These are phyloP conservation scores for Poeciliopsis paucimaculata DNA, from an alignment of 2,797 vertebrate genomes.

Conservation along the genomic window DNA sequence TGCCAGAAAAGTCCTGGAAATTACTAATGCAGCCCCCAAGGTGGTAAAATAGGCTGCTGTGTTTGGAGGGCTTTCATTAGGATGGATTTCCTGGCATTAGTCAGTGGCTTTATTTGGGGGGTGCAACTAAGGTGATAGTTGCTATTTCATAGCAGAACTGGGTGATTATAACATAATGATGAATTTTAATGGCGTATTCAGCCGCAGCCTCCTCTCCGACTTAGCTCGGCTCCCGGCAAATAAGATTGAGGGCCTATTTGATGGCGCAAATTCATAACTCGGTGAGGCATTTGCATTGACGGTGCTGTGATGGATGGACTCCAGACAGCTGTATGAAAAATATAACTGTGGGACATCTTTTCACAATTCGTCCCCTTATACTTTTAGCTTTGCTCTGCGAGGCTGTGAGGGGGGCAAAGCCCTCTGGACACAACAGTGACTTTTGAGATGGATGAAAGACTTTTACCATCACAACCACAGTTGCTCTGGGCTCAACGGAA, in stretches of 20 bases:
- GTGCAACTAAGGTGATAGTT: slow-evolving; percentile 15
- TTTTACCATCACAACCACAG: slow-evolving; percentile 45
- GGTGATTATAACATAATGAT: slow-evolving; percentile 21
- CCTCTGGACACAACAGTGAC: slow-evolving; percentile 42
- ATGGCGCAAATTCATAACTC: slow-evolving; percentile 53
- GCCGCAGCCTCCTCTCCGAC: slow-evolving; percentile 29
- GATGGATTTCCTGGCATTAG: slow-evolving; percentile 15
- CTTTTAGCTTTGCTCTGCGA: slow-evolving; percentile 31
- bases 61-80: slow-evolving; percentile 17
- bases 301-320: slow-evolving; percentile 52
- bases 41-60: slow-evolving; percentile 1
- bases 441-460: slow-evolving; percentile 60
- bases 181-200: slow-evolving; percentile 56
- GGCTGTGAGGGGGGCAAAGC: slow-evolving; percentile 16
- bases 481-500: slow-evolving; percentile 61
- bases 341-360: slow-evolving; percentile 62
- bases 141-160: slow-evolving; percentile 10
- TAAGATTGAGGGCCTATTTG: slow-evolving; percentile 39
- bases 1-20: slow-evolving; percentile 45
- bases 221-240: slow-evolving; percentile 29
- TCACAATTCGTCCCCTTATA: slow-evolving; percentile 47
- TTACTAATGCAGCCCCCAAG: slow-evolving; percentile 23
- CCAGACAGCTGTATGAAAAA: slow-evolving; percentile 41
- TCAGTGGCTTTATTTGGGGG: slow-evolving; percentile 3
- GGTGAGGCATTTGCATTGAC: slow-evolving; percentile 61